Base-by-base conservation (phyloP, 2,797 vertebrate genomes). In the Rhynchonycteris naso region DNA sequence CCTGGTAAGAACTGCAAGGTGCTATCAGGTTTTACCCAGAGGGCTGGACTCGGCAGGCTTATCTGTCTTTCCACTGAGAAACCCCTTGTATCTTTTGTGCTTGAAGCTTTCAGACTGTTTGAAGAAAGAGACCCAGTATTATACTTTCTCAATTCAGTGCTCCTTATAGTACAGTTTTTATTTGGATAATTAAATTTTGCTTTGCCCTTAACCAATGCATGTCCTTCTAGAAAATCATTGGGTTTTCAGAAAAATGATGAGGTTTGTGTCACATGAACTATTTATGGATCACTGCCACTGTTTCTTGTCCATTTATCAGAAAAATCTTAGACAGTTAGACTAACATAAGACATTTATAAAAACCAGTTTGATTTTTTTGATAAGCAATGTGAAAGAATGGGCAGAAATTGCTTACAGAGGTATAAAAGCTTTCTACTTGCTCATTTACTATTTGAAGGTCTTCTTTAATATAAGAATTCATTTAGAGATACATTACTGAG, bases 221-320 rank as follows among this genome's bases (percentile, higher is more conserved):
- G 61, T 18, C 52, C 90, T 80, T 75, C 69, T 80, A 85, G 56
- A 50, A 90, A 56, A 86, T 71, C 7, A 6, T 3, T 56, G 35
- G 26, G 75, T 68, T 72, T 92, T 94, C 43, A 85, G 52, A 94
- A 85, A 72, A 90, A 90, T 22, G 28, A 21, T 47, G 18, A 84
- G 3, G 6, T 35, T 14, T 7, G 4, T 6, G 4, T 33, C 30
- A 63, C 0, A 12, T 22, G 15, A 43, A 75, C 63, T 80, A 80
- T 26, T 52, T 80, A 79, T 59, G 26, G 66, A 21, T 47, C 10
- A 35, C 12, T 28, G 65, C 18, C 56, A 43, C 6, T 43, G 26
- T 30, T 91, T 58, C 43, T 86, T 79, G 43, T 54, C 16, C 28
- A 43, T 38, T 69, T 47, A 63, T 35, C 38, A 87, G 76, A 79